Percentiles rank a stretch among this genome's conserved stretches.
Evolutionary conservation across 2,113 vertebrate genomes (phyloP).

Genomic region (Malurus melanocephalus): DNA sequence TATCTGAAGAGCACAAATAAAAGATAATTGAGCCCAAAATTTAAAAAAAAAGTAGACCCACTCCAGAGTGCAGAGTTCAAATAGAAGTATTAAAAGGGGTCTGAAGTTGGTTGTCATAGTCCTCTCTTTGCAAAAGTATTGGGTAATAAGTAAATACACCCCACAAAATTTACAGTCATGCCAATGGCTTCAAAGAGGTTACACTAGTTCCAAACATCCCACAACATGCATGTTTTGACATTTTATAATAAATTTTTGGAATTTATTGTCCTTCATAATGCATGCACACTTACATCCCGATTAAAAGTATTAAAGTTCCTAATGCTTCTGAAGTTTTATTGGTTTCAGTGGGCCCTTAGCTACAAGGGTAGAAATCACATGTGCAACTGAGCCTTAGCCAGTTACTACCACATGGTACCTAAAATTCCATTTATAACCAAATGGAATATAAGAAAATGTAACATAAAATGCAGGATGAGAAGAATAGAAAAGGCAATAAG

Average conservation of each 20-base stretch:
- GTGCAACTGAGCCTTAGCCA: not conserved
- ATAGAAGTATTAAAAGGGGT: not conserved
- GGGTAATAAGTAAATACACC: not conserved
- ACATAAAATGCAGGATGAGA: not conserved
- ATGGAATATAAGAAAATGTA: not conserved
- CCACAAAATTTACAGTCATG: not conserved
- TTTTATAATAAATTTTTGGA: not conserved
- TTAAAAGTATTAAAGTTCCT: not conserved
- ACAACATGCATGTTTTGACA: not conserved
- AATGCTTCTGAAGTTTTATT: not conserved
- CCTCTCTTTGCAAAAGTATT: not conserved
- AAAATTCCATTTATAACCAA: not conserved
- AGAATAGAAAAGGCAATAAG: not conserved
- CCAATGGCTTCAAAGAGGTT: not conserved
- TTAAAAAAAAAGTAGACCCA: not conserved
- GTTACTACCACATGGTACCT: not conserved
- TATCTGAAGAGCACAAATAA: not conserved
- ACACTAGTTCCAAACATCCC: not conserved
- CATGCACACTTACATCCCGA: not conserved
- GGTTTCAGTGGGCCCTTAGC: not conserved
- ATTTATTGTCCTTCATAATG: not conserved
- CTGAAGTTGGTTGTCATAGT: not conserved
- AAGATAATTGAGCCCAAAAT: constrained; percentile 9
- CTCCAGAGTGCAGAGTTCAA: not conserved
- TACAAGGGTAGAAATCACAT: not conserved